Evolutionary conservation across 1,140 invertebrate species (phyloP).

Genomic region (Drosophila sproati): DNA sequence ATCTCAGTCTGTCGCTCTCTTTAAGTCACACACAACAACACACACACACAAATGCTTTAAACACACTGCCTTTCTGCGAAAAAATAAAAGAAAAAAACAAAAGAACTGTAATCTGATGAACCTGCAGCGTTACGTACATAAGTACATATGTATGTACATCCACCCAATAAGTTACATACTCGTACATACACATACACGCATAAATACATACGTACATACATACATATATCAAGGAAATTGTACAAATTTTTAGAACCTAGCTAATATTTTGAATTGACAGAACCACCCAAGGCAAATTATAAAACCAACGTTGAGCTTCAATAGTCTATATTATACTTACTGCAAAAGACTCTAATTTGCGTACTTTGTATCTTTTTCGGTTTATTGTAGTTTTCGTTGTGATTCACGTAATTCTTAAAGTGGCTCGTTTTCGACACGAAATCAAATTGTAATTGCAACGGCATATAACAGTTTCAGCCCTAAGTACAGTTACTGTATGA

Average conservation of each 20-base stretch:
- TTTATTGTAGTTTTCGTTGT: slow-evolving; percentile 14
- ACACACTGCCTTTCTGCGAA: slow-evolving; percentile 55
- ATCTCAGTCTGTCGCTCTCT: slow-evolving; percentile 36
- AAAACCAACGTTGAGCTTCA: slow-evolving; percentile 28
- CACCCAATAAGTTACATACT: slow-evolving; percentile 8
- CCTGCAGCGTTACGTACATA: slow-evolving; percentile 23
- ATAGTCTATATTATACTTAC: slow-evolving; percentile 30
- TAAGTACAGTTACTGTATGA: slow-evolving; percentile 1
- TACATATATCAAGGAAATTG: slow-evolving; percentile 24
- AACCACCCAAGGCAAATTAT: slow-evolving; percentile 19
- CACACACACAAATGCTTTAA: slow-evolving; percentile 44
- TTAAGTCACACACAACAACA: slow-evolving; percentile 12
- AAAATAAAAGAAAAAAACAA: slow-evolving; percentile 31
- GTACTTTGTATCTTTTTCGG: not conserved
- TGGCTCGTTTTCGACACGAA: not conserved
- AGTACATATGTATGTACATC: slow-evolving; percentile 25
- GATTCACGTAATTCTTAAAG: not conserved
- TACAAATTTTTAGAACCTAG: slow-evolving; percentile 31
- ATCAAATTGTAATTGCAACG: slow-evolving; percentile 4
- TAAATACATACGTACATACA: not conserved
- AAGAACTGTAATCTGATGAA: slow-evolving; percentile 39
- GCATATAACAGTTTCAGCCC: slow-evolving; percentile 12
- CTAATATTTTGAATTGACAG: slow-evolving; percentile 21
- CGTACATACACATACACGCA: slow-evolving; percentile 32
- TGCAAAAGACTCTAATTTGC: slow-evolving; percentile 26